phyloP scores from a whole-genome alignment of 2,888 invertebrate genomes.

The Nephrotoma guestfalica region DNA sequence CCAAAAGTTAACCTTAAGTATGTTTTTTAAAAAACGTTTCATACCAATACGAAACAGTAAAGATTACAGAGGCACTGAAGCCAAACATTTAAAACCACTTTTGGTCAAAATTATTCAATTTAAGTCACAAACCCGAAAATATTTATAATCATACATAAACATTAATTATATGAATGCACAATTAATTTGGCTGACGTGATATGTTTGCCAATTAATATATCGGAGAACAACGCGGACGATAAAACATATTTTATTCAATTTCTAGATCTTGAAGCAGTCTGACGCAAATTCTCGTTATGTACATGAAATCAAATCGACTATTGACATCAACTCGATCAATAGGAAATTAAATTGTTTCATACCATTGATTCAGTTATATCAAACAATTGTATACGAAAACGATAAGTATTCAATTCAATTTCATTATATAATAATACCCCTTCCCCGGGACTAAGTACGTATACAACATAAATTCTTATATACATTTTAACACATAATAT shows the following conservation, averaged over 20 bases:
- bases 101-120: too few relatives aligned
- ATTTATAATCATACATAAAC: too few relatives aligned
- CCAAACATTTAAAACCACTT: too few relatives aligned
- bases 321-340: not conserved
- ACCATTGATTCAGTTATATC: not conserved
- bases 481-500: not conserved
- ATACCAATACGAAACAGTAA: too few relatives aligned
- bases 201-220: too few relatives aligned
- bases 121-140: too few relatives aligned
- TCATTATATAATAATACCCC: not conserved
- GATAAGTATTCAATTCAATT: not conserved
- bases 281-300: not conserved
- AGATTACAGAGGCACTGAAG: too few relatives aligned
- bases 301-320: not conserved
- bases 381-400: not conserved
- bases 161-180: too few relatives aligned
- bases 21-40: too few relatives aligned
- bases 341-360: not conserved
- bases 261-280: not conserved
- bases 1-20: too few relatives aligned
- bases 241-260: not conserved
- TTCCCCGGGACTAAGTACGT: not conserved
- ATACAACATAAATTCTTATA: not conserved
- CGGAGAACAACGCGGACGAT: too few relatives aligned
- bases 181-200: too few relatives aligned